Evolutionary conservation across 2,113 vertebrate genomes (phyloP).

Genomic region (Gallinago media): DNA sequence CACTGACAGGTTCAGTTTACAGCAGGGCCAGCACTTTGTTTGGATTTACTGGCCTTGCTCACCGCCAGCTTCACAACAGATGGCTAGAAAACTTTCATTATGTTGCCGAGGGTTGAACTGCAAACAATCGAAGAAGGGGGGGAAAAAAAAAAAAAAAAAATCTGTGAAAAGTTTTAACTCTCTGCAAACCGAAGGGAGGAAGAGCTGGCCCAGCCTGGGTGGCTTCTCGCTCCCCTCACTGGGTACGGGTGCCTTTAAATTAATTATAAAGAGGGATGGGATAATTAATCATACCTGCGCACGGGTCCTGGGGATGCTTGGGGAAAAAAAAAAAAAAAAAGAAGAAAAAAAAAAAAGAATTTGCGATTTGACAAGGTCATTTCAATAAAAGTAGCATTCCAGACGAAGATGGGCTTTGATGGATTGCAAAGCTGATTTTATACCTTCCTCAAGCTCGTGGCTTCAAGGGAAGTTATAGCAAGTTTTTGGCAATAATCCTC

Average conservation of each 20-base stretch:
- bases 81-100: conserved; percentile 91
- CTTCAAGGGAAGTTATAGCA: conserved; percentile 18
- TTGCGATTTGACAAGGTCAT: conserved; percentile 49
- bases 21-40: conserved; percentile 90
- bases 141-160: neutral
- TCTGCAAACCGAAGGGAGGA: conserved; percentile 56
- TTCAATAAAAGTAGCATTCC: conserved; percentile 51
- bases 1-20: conserved; percentile 92
- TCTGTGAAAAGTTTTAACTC: conserved; percentile 83
- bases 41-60: conserved; percentile 90
- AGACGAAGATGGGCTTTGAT: conserved; percentile 40
- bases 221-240: neutral
- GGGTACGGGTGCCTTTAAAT: neutral
- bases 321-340: neutral
- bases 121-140: conserved; percentile 76
- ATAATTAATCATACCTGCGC: conserved; percentile 44
- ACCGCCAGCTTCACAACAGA: conserved; percentile 95
- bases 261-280: neutral
- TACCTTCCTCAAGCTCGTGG: conserved; percentile 46
- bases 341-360: neutral
- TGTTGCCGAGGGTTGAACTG: conserved; percentile 79
- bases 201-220: neutral
- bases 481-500: neutral
- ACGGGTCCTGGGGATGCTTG: conserved; percentile 21
- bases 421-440: conserved; percentile 34